phyloP scores from a whole-genome alignment of 2,888 invertebrate species.

The Rhodophaea formosa region DNA sequence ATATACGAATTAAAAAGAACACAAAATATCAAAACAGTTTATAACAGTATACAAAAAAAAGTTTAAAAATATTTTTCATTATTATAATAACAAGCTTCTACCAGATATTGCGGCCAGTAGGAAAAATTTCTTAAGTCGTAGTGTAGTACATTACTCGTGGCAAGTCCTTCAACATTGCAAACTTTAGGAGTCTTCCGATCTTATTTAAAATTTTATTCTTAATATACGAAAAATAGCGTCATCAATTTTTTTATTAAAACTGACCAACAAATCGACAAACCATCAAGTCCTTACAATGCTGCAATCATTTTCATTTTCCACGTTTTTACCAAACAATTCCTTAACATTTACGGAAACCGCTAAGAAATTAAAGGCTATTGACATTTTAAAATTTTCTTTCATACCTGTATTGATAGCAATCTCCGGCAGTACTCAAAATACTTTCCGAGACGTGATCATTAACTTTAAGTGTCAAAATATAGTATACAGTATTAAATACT shows the following conservation, averaged over 20 bases:
- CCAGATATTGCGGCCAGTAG: too few relatives aligned
- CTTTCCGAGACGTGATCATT: conserved; percentile 11
- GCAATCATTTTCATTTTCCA: not conserved
- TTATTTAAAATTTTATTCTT: not conserved
- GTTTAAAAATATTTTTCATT: too few relatives aligned
- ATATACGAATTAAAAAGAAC: too few relatives aligned
- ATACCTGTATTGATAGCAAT: not conserved
- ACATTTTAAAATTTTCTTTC: conserved; percentile 8
- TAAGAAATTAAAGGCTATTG: conserved; percentile 10
- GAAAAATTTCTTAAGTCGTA: too few relatives aligned
- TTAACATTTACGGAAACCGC: conserved; percentile 8
- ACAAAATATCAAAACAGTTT: too few relatives aligned
- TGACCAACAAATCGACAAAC: not conserved
- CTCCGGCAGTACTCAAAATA: conserved; percentile 3
- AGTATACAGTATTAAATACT: not conserved
- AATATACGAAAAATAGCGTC: not conserved
- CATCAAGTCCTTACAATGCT: not conserved
- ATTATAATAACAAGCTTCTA: too few relatives aligned
- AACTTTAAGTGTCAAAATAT: conserved; percentile 15
- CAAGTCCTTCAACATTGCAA: too few relatives aligned
- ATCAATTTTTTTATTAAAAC: not conserved
- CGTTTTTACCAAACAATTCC: conserved; percentile 3
- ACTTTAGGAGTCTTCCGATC: too few relatives aligned
- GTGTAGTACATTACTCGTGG: too few relatives aligned
- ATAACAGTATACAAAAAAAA: too few relatives aligned